Percentiles rank a stretch among this genome's conserved stretches.
phyloP scores from a whole-genome alignment of 1,140 invertebrate genomes.

The Brachionus asplanchnoidis region DNA sequence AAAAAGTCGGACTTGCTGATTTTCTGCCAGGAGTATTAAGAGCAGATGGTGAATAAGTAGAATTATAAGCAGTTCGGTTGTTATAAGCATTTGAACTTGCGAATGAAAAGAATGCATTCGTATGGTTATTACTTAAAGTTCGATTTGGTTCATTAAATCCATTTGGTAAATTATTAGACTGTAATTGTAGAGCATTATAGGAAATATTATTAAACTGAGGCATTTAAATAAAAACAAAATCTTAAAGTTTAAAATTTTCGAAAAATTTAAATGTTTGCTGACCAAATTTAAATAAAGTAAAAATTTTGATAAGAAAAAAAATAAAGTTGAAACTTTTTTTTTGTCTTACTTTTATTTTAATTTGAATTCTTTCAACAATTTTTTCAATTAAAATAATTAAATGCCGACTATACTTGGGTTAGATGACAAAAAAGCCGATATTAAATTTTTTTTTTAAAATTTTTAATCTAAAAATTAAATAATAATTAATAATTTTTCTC shows the following conservation, averaged over 20 bases:
- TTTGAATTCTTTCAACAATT: neutral
- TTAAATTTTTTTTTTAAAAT: too few relatives aligned
- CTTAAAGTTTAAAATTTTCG: neutral
- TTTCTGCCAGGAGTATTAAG: neutral
- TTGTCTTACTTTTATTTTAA: neutral
- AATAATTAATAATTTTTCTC: too few relatives aligned
- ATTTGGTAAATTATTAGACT: neutral
- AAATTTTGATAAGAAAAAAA: neutral
- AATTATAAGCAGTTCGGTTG: neutral
- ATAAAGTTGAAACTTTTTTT: too few relatives aligned
- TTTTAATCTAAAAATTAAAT: too few relatives aligned
- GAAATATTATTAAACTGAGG: neutral
- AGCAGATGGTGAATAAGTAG: neutral
- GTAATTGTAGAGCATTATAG: slow-evolving; percentile 7
- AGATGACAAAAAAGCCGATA: too few relatives aligned
- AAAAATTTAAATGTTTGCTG: neutral
- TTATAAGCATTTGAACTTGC: neutral
- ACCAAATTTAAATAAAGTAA: neutral
- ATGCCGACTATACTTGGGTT: neutral
- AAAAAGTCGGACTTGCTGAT: slow-evolving; percentile 38
- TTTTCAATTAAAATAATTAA: neutral
- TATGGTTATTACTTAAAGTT: neutral
- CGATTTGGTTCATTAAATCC: neutral
- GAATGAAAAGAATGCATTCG: neutral
- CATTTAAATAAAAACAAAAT: slow-evolving; percentile 9